Base-by-base conservation (phyloP, 2,888 invertebrate species). In the Perithous albicinctus region DNA sequence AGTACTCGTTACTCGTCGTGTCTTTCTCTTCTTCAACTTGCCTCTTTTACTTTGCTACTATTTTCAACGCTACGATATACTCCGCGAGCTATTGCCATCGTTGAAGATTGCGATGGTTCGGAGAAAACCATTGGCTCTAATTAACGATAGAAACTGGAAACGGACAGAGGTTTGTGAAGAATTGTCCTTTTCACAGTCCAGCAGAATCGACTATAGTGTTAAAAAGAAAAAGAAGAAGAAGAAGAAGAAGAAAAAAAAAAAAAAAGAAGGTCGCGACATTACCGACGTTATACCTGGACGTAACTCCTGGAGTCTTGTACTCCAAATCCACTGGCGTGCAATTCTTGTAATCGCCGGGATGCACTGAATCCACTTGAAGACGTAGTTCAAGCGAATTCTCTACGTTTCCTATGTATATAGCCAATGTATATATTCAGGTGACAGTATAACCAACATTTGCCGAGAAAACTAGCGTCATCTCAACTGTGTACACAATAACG, bases 401-500 rank as follows among this genome's bases (percentile, higher is more conserved):
- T 43, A 56, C 63, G 69, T 72, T 61, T n/a, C n/a, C n/a, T n/a
- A n/a, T 51, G 20, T 51, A 46, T 23, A 15, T 54, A 48, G 48
- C 15, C 54, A n/a, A n/a, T 38, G 61, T 10, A 67, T 67, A 67
- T 69, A 74, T 77, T 73, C 23, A 26, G 73, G 59, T 74, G n/a
- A n/a, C 29, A 29, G 56, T 56, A 73, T 77, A 67, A 77, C 61
- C 41, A 32, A 63, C 77, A 73, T 81, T 81, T 81, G 63, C 73
- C 8, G 77, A 78, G 81, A 78, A 73, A 81, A 54, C 73, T 73
- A 73, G 67, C 51, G 48, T 59, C 38, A 29, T 67, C 48, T 41
- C n/a, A 2, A 18, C 72, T 61, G 20, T 38, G 32, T 59, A 59
- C 26, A 75, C 32, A 73, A 56, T 63, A 35, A 43, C 64, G 18